Base-by-base conservation (phyloP, 2,113 vertebrate genomes). In the Gorsachius goisagi region DNA sequence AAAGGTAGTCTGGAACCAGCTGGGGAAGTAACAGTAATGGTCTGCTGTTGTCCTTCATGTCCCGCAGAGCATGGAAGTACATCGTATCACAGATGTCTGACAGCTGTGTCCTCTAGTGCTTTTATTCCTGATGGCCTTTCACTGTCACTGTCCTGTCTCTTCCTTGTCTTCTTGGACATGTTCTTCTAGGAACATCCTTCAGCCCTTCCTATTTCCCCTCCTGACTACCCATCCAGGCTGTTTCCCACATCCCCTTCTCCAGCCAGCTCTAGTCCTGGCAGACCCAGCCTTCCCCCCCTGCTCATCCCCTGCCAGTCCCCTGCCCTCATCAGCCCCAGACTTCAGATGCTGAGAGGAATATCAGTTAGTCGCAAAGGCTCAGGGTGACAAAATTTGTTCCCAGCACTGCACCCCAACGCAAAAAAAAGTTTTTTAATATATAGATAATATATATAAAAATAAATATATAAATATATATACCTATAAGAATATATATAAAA, bases 11-110 rank as follows among this genome's bases (percentile, higher is more conserved):
- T 35, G 28, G 19, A 17, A 64, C 39, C 28, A 26, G 13, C 41
- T 30, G 18, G 6, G 30, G 24, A 58, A 74, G 13, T 73, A 60
- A 30, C 5, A 68, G 63, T 6, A 53, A 1, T n/a, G 19, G 13
- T 56, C 3, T 2, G 11, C 41, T 55, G 24, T 80, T 71, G 37
- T 75, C 33, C 14, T 89, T 86, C 26, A 21, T 15, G 11, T 64
- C 30, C 91, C 13, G 32, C 35, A 83, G 66, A 55, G 15, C 32
- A 23, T 0, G 0, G 32, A 50, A 37, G 21, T 55, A 4, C 37
- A 9, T 71, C 1, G 0, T 47, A 8, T 62, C 3, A 1, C 41
- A 82, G n/a, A 17, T 27, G 7, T 58, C 47, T 75, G 66, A 21
- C 41, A 50, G 19, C 16, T 66, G 1, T 44, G 27, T 67, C 68